Evolutionary conservation across 2,888 invertebrate species (phyloP).

Genomic region (Tenthredo distinguenda): DNA sequence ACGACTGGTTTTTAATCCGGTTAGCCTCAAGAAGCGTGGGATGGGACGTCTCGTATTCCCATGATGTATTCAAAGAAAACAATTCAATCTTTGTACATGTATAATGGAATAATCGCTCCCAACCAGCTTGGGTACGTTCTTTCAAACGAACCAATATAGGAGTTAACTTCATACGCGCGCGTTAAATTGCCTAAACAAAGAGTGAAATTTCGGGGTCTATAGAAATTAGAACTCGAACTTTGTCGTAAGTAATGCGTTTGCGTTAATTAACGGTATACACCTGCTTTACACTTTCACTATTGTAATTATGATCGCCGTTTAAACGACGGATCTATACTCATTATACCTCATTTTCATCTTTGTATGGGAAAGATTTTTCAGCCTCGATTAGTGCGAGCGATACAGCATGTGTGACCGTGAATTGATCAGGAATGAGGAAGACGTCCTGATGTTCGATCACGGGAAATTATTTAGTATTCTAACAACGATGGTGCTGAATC

Average conservation of each 20-base stretch:
- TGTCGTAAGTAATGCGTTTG: constrained; percentile 11
- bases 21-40: constrained; percentile 34
- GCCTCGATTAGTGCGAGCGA: not conserved
- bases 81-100: not conserved
- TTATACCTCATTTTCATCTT: too few species aligned
- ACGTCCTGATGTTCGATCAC: not conserved
- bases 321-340: not conserved
- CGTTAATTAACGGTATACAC: not conserved
- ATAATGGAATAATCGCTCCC: constrained; percentile 8
- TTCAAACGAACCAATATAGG: not conserved
- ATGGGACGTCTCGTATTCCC: constrained; percentile 35
- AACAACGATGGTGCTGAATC: not conserved
- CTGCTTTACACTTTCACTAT: constrained; percentile 19
- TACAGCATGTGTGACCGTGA: not conserved
- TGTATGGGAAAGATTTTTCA: not conserved
- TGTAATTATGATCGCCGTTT: constrained; percentile 1
- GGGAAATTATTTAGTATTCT: not conserved
- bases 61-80: constrained; percentile 19
- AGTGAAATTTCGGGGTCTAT: constrained; percentile 13
- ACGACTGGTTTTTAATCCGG: constrained; percentile 38
- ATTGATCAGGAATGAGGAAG: not conserved
- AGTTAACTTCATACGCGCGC: not conserved
- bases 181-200: not conserved
- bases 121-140: not conserved
- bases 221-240: constrained; percentile 30